phyloP scores from a whole-genome alignment of 2,113 vertebrate genomes.

The Microcebus ravelobensis region DNA sequence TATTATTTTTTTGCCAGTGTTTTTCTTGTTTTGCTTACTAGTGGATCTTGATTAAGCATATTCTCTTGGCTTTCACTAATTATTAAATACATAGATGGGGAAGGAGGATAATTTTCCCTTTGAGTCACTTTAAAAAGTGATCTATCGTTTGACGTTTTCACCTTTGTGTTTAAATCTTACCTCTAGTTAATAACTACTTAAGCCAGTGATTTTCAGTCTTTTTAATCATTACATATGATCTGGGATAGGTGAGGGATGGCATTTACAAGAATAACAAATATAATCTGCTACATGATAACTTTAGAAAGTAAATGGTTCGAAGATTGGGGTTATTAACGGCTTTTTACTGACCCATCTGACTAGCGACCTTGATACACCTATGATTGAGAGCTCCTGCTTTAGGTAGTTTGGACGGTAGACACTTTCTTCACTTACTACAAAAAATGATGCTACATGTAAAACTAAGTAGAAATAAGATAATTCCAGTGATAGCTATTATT shows the following conservation, averaged over 20 bases:
- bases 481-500: background rate
- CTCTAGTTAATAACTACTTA: background rate
- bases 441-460: background rate
- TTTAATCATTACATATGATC: background rate
- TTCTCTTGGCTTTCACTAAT: constrained; percentile 1
- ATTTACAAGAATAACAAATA: background rate
- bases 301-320: background rate
- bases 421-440: background rate
- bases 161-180: constrained; percentile 29
- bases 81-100: constrained; percentile 28
- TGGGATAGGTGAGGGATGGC: background rate
- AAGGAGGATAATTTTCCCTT: background rate
- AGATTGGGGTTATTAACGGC: background rate
- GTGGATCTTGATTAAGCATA: background rate
- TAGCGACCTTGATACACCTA: background rate
- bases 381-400: background rate
- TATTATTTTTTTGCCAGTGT: background rate
- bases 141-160: background rate
- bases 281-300: background rate
- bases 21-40: constrained; percentile 22
- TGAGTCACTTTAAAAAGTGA: constrained; percentile 33
- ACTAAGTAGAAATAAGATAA: background rate
- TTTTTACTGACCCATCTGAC: background rate
- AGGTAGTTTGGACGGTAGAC: background rate
- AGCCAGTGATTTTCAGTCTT: background rate